Base-by-base conservation (phyloP, 2,797 vertebrate genomes). In the Sternarchorhynchus goeldii region DNA sequence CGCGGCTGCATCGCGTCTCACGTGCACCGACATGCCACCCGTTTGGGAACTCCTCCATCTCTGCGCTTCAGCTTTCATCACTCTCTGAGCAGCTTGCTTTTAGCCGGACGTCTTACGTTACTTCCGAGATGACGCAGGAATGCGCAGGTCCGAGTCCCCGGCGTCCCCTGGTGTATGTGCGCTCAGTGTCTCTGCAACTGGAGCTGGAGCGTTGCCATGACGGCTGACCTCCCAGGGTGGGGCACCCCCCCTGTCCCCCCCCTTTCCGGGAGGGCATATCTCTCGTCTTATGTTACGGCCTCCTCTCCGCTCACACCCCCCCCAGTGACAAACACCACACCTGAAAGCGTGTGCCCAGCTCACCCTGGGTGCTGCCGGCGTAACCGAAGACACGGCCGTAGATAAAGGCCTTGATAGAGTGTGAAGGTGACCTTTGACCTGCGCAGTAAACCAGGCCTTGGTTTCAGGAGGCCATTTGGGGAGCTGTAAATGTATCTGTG, bases 191-290 rank as follows among this genome's bases (percentile, higher is more conserved):
- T 65, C 60, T 73, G 81, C 73, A 84, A 84, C 72, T 50, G 55
- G 57, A 84, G 75, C 81, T 62, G 41, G n/a, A 70, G 71, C 45
- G 34, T 10, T 75, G 25, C 16, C 20, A 34, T 75, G 74, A 57
- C 55, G 20, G 75, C 64, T 67, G 83, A 82, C 75, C 75, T 79
- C 77, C 81, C 62, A 60, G 55, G 39, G 73, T 39, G 71, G 39
- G 63, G 69, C 25, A 25, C 25, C 25, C 25, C 25, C 25, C 25
- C 25, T 1, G 25, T 1, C 0, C 25, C 32, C 20, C 55, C 63
- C 57, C 58, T 74, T 67, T 58, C 68, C 77, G 71, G 39, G 12
- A 14, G 34, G 34, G 39, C 71, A 56, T 36, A 25, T 50, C 55
- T 59, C 29, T 32, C 53, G 3, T 21, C 69, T 55, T 57, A 29